Base-by-base conservation (phyloP, 2,888 invertebrate genomes). In the Linhomoeus sp. region DNA sequence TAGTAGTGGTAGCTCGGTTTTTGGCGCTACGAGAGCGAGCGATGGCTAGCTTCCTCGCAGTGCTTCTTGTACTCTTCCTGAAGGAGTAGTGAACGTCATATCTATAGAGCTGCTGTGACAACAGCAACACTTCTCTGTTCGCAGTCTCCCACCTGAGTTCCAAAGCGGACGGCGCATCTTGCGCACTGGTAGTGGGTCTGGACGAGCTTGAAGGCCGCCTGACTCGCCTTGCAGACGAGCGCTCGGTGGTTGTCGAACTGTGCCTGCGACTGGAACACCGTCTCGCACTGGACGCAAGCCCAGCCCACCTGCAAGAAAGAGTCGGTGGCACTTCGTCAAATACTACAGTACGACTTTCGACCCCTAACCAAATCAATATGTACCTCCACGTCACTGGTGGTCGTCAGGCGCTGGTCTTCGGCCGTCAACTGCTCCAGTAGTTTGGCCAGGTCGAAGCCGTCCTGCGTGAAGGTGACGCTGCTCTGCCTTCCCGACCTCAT, bases 221-320 rank as follows among this genome's bases (percentile, higher is more conserved):
- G 38, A 3, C 3, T 41, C 19, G 46, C 23, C 15, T 47, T 43
- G 42, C 49, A 47, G n/a, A 51, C 20, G 17, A 43, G 2, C 12
- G n/a, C 45, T 19, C 40, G 45, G 40, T 63, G 63, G 40, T 56
- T 55, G 22, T 51, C 48, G 41, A 61, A 55, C 43, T 55, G 51
- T 25, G 53, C 45, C 42, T 57, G 58, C 40, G 56, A 51, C 49
- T 62, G 63, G 56, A 63, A 63, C 9, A 64, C 63, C 48, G 58
- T 57, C 35, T 51, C 48, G 47, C 63, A 63, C 14, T 53, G 40
- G 12, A 59, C 54, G 49, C 63, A 63, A 7, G 60, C 63, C 61
- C 63, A 63, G 44, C 63, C 63, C 43, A 64, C 63, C 60, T 62
- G 41, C 14, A 57, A 40, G 7, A 12, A 29, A 12, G 29, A 5